phyloP scores from a whole-genome alignment of 2,113 vertebrate genomes.

The Lates calcarifer region DNA sequence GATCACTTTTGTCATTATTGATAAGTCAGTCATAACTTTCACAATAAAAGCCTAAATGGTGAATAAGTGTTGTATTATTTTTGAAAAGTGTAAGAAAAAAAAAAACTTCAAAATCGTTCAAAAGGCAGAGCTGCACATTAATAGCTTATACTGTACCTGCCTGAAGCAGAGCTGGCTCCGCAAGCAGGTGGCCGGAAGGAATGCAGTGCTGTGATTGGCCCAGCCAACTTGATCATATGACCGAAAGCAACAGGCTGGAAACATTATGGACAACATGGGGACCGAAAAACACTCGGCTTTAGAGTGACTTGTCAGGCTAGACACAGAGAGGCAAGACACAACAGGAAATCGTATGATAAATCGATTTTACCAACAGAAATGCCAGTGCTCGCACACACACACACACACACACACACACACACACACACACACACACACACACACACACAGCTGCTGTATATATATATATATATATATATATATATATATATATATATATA shows the following conservation, averaged over 20 bases:
- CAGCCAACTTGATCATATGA: constrained; percentile 51
- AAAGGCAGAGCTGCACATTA: too few species aligned
- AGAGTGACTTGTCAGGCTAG: neutral
- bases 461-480: too few species aligned
- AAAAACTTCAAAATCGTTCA: too few species aligned
- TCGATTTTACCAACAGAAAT: too few species aligned
- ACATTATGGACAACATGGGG: neutral
- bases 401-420: too few species aligned
- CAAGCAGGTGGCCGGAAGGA: constrained; percentile 5
- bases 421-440: too few species aligned
- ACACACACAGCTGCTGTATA: too few species aligned
- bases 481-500: too few species aligned
- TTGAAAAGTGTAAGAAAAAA: constrained; percentile 11
- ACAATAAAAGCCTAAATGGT: neutral
- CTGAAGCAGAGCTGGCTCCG: too few species aligned
- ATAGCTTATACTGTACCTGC: neutral
- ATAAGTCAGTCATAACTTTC: neutral
- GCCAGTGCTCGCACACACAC: too few species aligned
- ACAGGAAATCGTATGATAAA: constrained; percentile 38
- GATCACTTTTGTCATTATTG: neutral
- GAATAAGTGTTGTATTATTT: neutral
- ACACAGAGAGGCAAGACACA: rapidly evolving
- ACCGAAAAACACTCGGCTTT: neutral
- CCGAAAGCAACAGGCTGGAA: constrained; percentile 37
- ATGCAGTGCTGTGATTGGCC: constrained; percentile 47